phyloP scores from a whole-genome alignment of 2,113 vertebrate species.

The Brachyhypopomus gauderio region DNA sequence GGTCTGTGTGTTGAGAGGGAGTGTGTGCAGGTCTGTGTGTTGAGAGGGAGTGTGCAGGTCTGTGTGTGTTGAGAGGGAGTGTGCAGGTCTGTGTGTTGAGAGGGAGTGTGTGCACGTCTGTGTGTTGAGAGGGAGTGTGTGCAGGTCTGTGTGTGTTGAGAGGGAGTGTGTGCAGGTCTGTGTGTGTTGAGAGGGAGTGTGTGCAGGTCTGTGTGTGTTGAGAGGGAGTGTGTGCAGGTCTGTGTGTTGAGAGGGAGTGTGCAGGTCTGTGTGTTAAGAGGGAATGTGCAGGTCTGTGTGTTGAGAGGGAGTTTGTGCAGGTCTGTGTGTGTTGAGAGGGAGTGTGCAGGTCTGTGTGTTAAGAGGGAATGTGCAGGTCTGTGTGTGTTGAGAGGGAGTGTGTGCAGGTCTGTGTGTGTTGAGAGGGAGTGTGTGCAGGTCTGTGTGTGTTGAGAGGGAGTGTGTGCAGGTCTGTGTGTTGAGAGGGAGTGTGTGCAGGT shows the following conservation, averaged over 20 bases:
- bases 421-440: slow-evolving; percentile 37
- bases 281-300: too few species aligned
- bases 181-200: slow-evolving; percentile 41
- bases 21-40: too few species aligned
- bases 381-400: slow-evolving; percentile 40
- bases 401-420: slow-evolving; percentile 37
- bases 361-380: slow-evolving; percentile 30
- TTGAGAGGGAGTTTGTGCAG: slow-evolving; percentile 37
- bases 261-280: too few species aligned
- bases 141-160: slow-evolving; percentile 36
- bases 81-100: too few species aligned
- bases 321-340: slow-evolving; percentile 31
- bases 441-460: slow-evolving; percentile 34
- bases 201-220: slow-evolving; percentile 36
- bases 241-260: slow-evolving; percentile 39
- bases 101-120: slow-evolving; percentile 40
- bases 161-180: slow-evolving; percentile 33
- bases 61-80: slow-evolving; percentile 35
- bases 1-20: slow-evolving; percentile 30
- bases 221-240: slow-evolving; percentile 37
- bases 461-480: too few species aligned
- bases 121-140: slow-evolving; percentile 40
- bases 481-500: slow-evolving; percentile 39
- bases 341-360: too few species aligned
- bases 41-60: too few species aligned